Evolutionary conservation across 2,888 invertebrate species (phyloP).

Genomic region (Epinotia ramella): DNA sequence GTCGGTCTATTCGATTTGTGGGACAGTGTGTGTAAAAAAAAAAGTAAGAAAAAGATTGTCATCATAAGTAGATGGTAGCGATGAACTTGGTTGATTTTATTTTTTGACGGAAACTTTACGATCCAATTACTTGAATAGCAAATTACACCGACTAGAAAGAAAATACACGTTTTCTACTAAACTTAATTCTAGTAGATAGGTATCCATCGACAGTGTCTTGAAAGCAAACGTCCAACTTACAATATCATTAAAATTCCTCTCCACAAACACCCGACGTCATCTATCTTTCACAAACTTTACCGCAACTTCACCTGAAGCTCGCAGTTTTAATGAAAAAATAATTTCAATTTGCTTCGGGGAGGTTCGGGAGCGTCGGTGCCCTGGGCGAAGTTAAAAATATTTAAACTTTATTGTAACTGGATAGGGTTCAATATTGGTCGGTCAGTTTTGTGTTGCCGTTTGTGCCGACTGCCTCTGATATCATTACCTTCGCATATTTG

Average conservation of each 20-base stretch:
- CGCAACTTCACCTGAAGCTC: conserved; percentile 75
- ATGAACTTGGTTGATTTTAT: too few species aligned
- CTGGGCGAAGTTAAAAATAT: conserved; percentile 26
- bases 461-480: conserved; percentile 58
- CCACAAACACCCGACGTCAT: conserved; percentile 26
- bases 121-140: too few species aligned
- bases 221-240: conserved; percentile 9
- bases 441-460: not conserved
- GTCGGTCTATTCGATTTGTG: too few species aligned
- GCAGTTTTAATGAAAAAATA: conserved; percentile 83
- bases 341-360: conserved; percentile 73
- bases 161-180: too few species aligned
- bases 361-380: conserved; percentile 51
- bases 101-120: too few species aligned
- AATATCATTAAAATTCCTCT: conserved; percentile 26
- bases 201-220: not conserved
- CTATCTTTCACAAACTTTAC: conserved; percentile 33
- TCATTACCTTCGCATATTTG: conserved; percentile 78
- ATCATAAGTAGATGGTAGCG: too few species aligned
- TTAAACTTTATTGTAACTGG: not conserved
- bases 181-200: not conserved
- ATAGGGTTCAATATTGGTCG: not conserved
- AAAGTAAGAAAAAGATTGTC: too few species aligned
- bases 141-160: too few species aligned
- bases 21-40: too few species aligned